phyloP scores from a whole-genome alignment of 2,797 vertebrate species.

The Trachops cirrhosus region DNA sequence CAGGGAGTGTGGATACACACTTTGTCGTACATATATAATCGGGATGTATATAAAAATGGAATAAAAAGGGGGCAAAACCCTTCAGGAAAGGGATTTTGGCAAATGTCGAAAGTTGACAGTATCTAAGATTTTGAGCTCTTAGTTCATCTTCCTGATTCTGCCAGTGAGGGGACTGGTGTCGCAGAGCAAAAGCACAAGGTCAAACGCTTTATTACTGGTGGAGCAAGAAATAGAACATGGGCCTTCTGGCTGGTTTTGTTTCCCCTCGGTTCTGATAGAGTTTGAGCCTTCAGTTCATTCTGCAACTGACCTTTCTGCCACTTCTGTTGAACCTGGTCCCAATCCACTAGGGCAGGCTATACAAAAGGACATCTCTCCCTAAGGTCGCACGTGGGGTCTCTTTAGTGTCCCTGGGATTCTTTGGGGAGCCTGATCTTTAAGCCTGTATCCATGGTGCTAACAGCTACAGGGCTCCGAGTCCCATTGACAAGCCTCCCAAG shows the following conservation, averaged over 20 bases:
- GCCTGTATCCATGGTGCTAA: neutral
- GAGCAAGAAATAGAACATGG: neutral
- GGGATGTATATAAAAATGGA: neutral
- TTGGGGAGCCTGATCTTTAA: neutral
- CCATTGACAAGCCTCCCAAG: neutral
- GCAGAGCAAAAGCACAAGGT: neutral
- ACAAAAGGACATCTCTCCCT: neutral
- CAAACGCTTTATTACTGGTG: rapidly evolving
- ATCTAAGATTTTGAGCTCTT: neutral
- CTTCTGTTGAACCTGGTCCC: neutral
- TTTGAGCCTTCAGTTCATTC: neutral
- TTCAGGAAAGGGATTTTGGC: neutral
- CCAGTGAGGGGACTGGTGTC: neutral
- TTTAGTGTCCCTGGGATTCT: neutral
- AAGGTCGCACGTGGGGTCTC: neutral
- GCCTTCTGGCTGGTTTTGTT: neutral
- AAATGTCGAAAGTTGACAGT: neutral
- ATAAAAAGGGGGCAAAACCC: neutral
- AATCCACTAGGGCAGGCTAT: neutral
- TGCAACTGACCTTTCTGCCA: neutral
- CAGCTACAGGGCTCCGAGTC: neutral
- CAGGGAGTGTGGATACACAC: neutral
- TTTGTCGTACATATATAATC: neutral
- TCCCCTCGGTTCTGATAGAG: neutral
- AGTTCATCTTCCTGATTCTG: neutral